A percentile compares a stretch with the other conserved stretches of the same genome.
These are phyloP conservation scores for Thunnus maccoyii DNA, from an alignment of 2,113 vertebrate species.

Conservation along the genomic window DNA sequence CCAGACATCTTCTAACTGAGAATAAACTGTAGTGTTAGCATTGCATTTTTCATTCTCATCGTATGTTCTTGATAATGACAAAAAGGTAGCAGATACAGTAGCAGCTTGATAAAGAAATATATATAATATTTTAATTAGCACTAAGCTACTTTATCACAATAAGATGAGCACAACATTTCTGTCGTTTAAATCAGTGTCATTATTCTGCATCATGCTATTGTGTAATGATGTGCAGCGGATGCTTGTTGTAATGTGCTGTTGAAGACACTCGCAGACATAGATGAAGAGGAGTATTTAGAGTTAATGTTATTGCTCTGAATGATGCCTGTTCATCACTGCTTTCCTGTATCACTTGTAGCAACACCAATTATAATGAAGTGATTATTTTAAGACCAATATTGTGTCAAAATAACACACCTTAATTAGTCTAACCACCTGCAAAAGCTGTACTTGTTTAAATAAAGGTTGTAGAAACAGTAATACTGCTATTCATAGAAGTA, in stretches of 20 bases:
- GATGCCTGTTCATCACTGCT: neutral
- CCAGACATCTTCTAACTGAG: neutral
- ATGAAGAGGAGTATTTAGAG: slow-evolving; percentile 4
- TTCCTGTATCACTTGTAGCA: neutral
- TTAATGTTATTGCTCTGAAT: slow-evolving; percentile 8
- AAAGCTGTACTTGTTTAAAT: neutral
- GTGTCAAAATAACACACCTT: neutral
- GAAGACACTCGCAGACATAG: slow-evolving; percentile 6
- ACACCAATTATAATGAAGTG: neutral
- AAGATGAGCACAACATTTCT: slow-evolving; percentile 27
- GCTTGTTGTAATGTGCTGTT: neutral
- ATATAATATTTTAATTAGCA: slow-evolving; percentile 6
- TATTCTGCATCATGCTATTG: slow-evolving; percentile 14
- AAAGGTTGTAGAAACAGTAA: neutral
- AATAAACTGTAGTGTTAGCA: neutral
- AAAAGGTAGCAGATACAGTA: neutral
- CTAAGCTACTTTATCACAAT: slow-evolving; percentile 20
- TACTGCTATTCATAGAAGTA: neutral
- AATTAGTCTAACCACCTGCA: neutral
- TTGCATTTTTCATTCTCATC: neutral
- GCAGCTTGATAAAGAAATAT: neutral
- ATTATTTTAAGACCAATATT: neutral
- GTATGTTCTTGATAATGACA: neutral
- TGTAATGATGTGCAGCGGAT: slow-evolving; percentile 31
- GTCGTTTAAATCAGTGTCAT: slow-evolving; percentile 19